Evolutionary conservation across 2,797 vertebrate species (phyloP), one percentile per base, ranked within the genome.

Genomic region (Clarias laeviceps): DNA sequence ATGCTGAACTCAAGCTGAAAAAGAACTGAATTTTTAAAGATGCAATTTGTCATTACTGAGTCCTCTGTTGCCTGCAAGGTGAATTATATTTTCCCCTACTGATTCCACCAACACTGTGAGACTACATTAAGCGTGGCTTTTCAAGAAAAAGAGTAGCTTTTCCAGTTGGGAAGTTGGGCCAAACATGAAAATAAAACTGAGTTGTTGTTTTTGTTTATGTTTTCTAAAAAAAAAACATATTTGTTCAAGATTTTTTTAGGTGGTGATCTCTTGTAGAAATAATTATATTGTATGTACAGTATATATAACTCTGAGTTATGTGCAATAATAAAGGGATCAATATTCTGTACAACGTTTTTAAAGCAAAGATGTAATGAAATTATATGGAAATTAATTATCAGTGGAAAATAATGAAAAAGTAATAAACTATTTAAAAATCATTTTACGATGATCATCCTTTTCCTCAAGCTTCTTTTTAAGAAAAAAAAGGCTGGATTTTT

Each of bases 21-120:
- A 64, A 64, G n/a, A 14, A 64, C 12, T 64, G 64, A 65, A 18
- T 65, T 15, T 65, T 15, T 65, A 65, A 65, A 65, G 12, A 65
- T 65, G 64, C 27, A 65, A 29, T 66, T 37, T 69, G 29, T 37
- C 32, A 34, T 69, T 20, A 29, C 34, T 37, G 3, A 69, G 66
- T 69, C 66, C 7, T 34, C 32, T 40, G 68, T 40, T 37, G 3
- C 34, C 3, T 70, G 68, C 34, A 37, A 70, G 9, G 20, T 40
- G 29, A 68, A 65, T 69, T n/a, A n/a, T 72, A 45, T 72, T 45
- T 72, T 72, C 69, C 34, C 69, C 20, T 69, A 22, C 66, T 12
- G 32, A 22, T 69, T 69, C 32, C 66, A 9, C 65, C 29, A 18
- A 34, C 32, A 69, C 17, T 34, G 29, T 68, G 27, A 34, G 65